Evolutionary conservation across 2,797 vertebrate genomes (phyloP).

Genomic region (Megalops cyprinoides): DNA sequence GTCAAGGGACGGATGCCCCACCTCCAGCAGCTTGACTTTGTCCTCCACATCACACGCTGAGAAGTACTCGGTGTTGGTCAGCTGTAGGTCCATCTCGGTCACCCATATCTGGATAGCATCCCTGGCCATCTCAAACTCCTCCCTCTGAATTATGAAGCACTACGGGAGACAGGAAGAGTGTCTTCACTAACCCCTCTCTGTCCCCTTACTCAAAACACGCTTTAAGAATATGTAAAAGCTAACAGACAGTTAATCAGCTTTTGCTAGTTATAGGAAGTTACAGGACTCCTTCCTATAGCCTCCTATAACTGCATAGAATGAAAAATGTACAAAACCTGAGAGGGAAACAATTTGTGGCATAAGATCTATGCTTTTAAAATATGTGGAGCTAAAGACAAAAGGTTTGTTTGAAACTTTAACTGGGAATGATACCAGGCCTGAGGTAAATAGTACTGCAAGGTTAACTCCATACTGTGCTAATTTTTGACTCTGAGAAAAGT

Average conservation of each 20-base stretch:
- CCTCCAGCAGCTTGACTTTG: constrained; percentile 95
- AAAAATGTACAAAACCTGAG: too few species aligned
- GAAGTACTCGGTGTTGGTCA: constrained; percentile 98
- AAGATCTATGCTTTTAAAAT: too few species aligned
- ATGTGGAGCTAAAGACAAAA: too few species aligned
- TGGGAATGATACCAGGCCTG: background rate
- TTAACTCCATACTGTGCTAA: background rate
- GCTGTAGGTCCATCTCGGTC: constrained; percentile 98
- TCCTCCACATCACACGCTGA: constrained; percentile 96
- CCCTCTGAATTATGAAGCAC: constrained; percentile 95
- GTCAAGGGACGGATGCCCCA: constrained; percentile 49
- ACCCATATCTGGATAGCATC: constrained; percentile 96
- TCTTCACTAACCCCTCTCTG: too few species aligned
- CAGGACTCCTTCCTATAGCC: background rate
- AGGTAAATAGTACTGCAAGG: background rate
- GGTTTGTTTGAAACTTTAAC: background rate
- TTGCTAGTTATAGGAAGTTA: background rate
- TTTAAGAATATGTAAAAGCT: background rate
- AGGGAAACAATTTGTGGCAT: too few species aligned
- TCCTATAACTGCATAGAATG: background rate
- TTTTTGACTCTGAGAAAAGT: background rate
- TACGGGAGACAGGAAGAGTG: constrained; percentile 57
- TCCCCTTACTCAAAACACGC: background rate
- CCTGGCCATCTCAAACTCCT: constrained; percentile 93
- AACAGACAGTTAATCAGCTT: background rate